Base-by-base conservation (phyloP, 2,888 invertebrate genomes). In the Caenorhabditis imperialis region DNA sequence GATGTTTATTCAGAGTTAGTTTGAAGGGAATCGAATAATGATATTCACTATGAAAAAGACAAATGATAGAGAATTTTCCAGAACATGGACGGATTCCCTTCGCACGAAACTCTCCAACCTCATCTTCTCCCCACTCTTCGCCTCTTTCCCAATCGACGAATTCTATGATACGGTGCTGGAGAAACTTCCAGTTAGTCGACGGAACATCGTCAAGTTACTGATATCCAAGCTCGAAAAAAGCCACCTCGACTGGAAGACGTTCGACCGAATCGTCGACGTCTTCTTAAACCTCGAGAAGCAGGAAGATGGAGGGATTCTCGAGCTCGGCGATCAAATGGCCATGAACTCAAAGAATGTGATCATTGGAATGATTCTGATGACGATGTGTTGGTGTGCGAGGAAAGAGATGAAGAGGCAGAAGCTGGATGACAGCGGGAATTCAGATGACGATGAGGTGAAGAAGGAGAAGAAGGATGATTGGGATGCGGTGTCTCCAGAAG, bases 401-500 rank as follows among this genome's bases (percentile, higher is more conserved):
- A 48, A 40, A 35, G 42, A 35, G 22, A 42, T 48, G 47, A 48
- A 37, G 30, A 44, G 12, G 35, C 35, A 47, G 27, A 33, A 48
- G 23, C 10, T 16, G 16, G 44, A 40, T 8, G 16, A 42, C 3
- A 10, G 35, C 14, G 38, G 45, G 12, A 35, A 55, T 1, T 30
- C 8, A 12, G 40, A 22, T 18, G 55, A 22, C 10, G 48, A 61
- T 7, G 14, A 33, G 18, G 60, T 4, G 54, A 58, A 16, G 57
- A 44, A 22, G 47, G 25, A 25, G 27, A 53, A 23, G 42, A 22
- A 6, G 33, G 69, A 67, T 22, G 67, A 61, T 3, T 74, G 74
- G 74, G 69, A 69, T 42, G 47, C 67, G 14, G 58, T 74, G 10
- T 38, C 57, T 20, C 74, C 74, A 25, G 69, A 75, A 65, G 37